A percentile compares a stretch with the other conserved stretches of the same genome.
Conservation (phyloP, 2,888 invertebrate species). For the Cyclophora punctaria region DNA sequence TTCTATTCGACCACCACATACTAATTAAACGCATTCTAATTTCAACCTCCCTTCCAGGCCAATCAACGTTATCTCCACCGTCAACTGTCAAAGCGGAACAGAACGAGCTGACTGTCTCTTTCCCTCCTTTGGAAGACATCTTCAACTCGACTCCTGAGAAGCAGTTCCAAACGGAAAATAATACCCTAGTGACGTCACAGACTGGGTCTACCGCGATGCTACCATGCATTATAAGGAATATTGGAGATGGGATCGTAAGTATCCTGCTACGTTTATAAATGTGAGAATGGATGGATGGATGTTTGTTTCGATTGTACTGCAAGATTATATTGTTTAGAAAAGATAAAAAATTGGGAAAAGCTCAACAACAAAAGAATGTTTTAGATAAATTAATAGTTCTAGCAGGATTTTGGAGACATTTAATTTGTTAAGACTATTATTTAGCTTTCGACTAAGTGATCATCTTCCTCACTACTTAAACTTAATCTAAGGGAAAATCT, state of each 20-base stretch:
- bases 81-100: conserved; percentile 47
- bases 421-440: too few relatives aligned
- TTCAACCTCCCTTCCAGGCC: conserved; percentile 28
- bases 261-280: not conserved
- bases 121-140: conserved; percentile 59
- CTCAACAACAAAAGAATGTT: too few relatives aligned
- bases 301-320: too few relatives aligned
- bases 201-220: conserved; percentile 88
- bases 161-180: conserved; percentile 89
- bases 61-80: conserved; percentile 35
- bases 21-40: not conserved
- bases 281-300: too few relatives aligned
- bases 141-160: conserved; percentile 77
- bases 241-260: conserved; percentile 92
- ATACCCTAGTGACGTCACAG: conserved; percentile 86
- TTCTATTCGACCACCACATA: not conserved
- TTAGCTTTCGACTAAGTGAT: too few relatives aligned
- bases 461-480: too few relatives aligned
- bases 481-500: too few relatives aligned
- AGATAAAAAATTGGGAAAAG: too few relatives aligned
- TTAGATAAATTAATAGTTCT: too few relatives aligned
- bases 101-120: conserved; percentile 63
- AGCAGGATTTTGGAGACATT: too few relatives aligned
- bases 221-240: conserved; percentile 88
- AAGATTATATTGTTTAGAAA: too few relatives aligned